These are phyloP conservation scores for Tenrec ecaudatus DNA, from an alignment of 2,113 vertebrate genomes.

Conservation along the genomic window DNA sequence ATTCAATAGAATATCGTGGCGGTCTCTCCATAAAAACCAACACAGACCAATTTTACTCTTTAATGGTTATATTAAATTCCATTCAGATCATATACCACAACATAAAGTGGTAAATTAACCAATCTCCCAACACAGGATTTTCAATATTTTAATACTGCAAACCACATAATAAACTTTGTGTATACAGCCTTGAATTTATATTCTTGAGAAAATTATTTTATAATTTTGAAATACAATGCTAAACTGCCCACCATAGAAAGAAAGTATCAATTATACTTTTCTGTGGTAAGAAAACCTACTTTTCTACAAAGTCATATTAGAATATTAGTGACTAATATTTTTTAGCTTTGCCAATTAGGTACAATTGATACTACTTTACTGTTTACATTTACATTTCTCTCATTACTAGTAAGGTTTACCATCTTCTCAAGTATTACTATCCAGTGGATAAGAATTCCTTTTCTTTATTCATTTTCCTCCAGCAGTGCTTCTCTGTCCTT, in stretches of 20 bases:
- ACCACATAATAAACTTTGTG: too few species aligned
- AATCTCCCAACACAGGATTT: too few species aligned
- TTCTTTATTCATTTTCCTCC: slow-evolving; percentile 43
- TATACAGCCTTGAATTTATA: too few species aligned
- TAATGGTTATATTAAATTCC: too few species aligned
- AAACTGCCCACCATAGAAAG: neutral
- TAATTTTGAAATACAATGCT: slow-evolving; percentile 13
- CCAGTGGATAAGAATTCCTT: too few species aligned
- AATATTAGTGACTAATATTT: neutral
- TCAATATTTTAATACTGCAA: too few species aligned
- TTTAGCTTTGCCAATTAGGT: slow-evolving; percentile 18
- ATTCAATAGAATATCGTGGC: too few species aligned
- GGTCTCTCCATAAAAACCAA: too few species aligned
- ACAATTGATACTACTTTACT: slow-evolving; percentile 8
- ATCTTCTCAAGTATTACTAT: slow-evolving; percentile 13
- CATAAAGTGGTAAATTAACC: too few species aligned
- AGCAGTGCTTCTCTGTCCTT: slow-evolving; percentile 26
- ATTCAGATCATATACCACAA: too few species aligned
- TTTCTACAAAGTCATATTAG: neutral
- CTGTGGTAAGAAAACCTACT: neutral
- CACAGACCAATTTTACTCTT: neutral
- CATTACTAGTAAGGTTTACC: neutral
- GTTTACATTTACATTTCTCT: slow-evolving; percentile 26
- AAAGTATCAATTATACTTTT: neutral
- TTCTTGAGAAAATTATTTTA: slow-evolving; percentile 23